Evolutionary conservation across 1,140 invertebrate species (phyloP).

Genomic region (Dinothrombium tinctorium): DNA sequence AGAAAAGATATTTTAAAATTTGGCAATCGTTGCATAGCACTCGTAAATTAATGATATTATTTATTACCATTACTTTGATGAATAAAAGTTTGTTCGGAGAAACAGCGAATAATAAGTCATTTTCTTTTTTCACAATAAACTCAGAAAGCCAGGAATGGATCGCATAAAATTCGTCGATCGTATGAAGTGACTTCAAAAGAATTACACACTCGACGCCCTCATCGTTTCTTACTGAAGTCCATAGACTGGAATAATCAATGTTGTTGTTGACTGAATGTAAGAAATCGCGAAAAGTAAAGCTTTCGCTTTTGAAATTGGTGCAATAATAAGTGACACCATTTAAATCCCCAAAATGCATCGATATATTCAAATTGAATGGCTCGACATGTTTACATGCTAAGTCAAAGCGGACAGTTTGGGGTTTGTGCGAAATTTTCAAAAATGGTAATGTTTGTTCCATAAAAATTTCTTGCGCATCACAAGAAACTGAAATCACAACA

Average conservation of each 20-base stretch:
- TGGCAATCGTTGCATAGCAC: not conserved
- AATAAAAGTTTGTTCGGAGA: not conserved
- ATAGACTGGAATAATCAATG: not conserved
- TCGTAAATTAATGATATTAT: not conserved
- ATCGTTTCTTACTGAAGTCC: no score
- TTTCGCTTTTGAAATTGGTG: not conserved
- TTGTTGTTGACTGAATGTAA: not conserved
- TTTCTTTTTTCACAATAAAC: not conserved
- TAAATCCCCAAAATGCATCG: slow-evolving; percentile 1
- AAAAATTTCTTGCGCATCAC: not conserved
- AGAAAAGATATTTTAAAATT: not conserved
- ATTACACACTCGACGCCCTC: no score
- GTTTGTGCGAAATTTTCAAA: not conserved
- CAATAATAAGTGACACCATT: slow-evolving; percentile 4
- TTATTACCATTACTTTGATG: not conserved
- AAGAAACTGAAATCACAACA: slow-evolving; percentile 1
- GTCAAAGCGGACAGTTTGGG: not conserved
- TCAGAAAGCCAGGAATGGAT: not conserved
- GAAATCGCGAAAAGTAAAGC: slow-evolving; percentile 5
- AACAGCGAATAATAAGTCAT: not conserved
- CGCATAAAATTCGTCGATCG: not conserved
- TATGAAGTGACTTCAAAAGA: not conserved
- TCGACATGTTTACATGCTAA: not conserved
- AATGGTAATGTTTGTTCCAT: not conserved
- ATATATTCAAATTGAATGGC: slow-evolving; percentile 1